Conservation (phyloP, 2,888 invertebrate species). For the Augiades crinisus region DNA sequence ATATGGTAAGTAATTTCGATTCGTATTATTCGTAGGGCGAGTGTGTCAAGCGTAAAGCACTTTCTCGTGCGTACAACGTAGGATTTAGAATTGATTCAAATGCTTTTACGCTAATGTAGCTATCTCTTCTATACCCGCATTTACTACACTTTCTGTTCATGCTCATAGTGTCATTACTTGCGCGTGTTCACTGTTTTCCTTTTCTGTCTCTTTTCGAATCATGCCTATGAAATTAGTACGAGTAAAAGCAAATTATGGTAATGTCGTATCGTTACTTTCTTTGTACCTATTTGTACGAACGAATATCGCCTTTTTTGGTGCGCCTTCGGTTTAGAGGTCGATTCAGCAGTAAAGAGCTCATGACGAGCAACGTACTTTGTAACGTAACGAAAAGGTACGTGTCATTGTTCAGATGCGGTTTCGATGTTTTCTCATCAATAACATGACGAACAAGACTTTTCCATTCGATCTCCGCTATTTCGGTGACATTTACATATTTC, state of each 20-base stretch:
- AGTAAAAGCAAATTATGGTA: slow-evolving; percentile 66
- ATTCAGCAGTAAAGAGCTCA: slow-evolving; percentile 5
- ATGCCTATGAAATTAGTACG: slow-evolving; percentile 48
- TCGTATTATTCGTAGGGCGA: neutral
- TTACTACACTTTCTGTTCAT: slow-evolving; percentile 53
- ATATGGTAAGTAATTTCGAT: slow-evolving; percentile 36
- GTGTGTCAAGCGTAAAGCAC: neutral
- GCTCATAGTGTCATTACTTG: slow-evolving; percentile 51
- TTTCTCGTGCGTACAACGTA: neutral
- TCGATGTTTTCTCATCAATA: slow-evolving; percentile 6
- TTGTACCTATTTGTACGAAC: neutral
- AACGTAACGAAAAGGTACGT: neutral
- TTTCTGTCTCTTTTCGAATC: slow-evolving; percentile 33
- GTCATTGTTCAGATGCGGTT: neutral
- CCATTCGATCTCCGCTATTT: slow-evolving; percentile 2
- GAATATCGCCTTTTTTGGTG: slow-evolving; percentile 1
- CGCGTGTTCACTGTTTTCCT: slow-evolving; percentile 40
- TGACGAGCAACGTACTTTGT: slow-evolving; percentile 7
- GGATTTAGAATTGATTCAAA: neutral
- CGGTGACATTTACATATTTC: neutral
- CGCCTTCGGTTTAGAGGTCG: slow-evolving; percentile 14
- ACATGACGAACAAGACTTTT: slow-evolving; percentile 5
- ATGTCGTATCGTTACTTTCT: slow-evolving; percentile 60
- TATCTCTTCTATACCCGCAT: slow-evolving; percentile 41
- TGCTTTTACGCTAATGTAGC: slow-evolving; percentile 26